These are phyloP conservation scores for Varecia variegata DNA, from an alignment of 2,797 vertebrate species.

Conservation along the genomic window DNA sequence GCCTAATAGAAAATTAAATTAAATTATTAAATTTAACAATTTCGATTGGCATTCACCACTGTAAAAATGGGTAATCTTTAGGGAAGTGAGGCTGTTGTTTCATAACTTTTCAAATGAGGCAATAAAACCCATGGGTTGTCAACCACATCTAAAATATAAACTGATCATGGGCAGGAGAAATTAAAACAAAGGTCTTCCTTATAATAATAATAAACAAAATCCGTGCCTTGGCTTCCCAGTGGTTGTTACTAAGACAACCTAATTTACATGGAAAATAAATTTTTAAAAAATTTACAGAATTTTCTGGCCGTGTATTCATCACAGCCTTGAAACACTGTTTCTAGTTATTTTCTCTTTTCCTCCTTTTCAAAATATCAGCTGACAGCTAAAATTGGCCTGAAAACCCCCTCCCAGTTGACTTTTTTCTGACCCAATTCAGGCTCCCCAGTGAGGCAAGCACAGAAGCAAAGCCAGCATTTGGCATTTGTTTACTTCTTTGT, in stretches of 20 bases:
- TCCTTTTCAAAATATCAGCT: conserved; percentile 47
- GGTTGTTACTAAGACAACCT: conserved; percentile 10
- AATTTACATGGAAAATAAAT: not conserved
- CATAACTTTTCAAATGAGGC: not conserved
- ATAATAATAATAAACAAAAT: not conserved
- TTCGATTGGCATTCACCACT: not conserved
- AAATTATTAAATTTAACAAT: conserved; percentile 43
- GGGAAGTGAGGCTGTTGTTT: not conserved
- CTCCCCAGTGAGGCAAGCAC: not conserved
- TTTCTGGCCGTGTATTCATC: not conserved
- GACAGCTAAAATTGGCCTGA: conserved; percentile 25
- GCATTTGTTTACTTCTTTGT: conserved; percentile 71
- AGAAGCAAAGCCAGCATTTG: conserved; percentile 17
- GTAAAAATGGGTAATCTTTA: not conserved
- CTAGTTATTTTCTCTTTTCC: not conserved
- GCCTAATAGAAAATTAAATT: conserved; percentile 41
- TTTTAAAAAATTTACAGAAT: not conserved
- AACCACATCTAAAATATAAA: not conserved
- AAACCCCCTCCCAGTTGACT: not conserved
- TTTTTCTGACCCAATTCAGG: conserved; percentile 57
- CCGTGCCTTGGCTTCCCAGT: not conserved
- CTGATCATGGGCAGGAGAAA: not conserved
- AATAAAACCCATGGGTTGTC: not conserved
- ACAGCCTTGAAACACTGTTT: not conserved
- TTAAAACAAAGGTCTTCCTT: not conserved